These are phyloP conservation scores for Mohoua ochrocephala DNA, from an alignment of 2,113 vertebrate species.

Conservation along the genomic window DNA sequence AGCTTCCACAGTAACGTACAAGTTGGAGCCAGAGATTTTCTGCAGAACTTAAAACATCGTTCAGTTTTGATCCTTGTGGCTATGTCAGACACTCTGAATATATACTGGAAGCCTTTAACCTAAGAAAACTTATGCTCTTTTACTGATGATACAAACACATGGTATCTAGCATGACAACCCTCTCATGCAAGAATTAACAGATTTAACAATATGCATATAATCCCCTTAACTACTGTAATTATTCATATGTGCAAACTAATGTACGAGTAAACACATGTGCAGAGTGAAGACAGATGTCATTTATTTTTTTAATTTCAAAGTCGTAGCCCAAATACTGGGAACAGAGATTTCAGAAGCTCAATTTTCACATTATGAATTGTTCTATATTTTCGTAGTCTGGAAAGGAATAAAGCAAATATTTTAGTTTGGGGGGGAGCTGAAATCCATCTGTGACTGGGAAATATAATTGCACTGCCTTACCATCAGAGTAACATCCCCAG, in stretches of 20 bases:
- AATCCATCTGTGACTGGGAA: slow-evolving; percentile 27
- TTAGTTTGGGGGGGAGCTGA: neutral
- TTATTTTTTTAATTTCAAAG: slow-evolving; percentile 1
- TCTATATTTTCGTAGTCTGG: slow-evolving; percentile 21
- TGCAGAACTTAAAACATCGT: neutral
- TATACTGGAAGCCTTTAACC: neutral
- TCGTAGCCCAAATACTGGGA: neutral
- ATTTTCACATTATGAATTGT: neutral
- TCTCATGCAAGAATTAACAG: neutral
- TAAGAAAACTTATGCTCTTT: neutral
- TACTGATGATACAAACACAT: neutral
- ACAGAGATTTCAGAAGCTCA: neutral
- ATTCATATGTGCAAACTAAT: neutral
- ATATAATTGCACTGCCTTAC: neutral
- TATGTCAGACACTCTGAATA: neutral
- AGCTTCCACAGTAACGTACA: neutral
- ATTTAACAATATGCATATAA: neutral
- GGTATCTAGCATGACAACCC: neutral
- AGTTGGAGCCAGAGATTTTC: neutral
- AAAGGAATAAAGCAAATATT: slow-evolving; percentile 42
- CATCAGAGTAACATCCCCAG: neutral
- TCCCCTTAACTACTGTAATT: neutral
- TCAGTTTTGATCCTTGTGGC: neutral
- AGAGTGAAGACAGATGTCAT: neutral
- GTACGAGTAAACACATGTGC: neutral